These are phyloP conservation scores for Betta splendens DNA, from an alignment of 2,797 vertebrate species.

Conservation along the genomic window DNA sequence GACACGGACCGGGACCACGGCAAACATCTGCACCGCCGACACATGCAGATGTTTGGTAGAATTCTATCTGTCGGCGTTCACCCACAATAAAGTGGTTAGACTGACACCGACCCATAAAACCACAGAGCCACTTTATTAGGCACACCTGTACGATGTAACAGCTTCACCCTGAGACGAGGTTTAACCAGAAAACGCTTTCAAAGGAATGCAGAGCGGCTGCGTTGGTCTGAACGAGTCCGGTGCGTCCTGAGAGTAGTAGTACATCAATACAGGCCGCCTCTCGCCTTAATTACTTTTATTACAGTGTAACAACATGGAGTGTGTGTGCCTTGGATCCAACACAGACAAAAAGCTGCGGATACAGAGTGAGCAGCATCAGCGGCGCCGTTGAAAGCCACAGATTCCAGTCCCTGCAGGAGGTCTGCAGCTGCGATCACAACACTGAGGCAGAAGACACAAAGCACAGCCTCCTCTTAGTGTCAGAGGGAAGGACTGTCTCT, in stretches of 20 bases:
- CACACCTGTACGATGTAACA: conserved; percentile 1
- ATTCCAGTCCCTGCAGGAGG: conserved; percentile 13
- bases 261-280: conserved; percentile 25
- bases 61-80: no score
- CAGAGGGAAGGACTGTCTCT: conserved; percentile 20
- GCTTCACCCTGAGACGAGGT: background rate
- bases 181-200: no score
- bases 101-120: no score
- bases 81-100: no score
- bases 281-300: conserved; percentile 60
- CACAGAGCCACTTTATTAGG: no score
- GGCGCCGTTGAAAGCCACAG: conserved; percentile 8
- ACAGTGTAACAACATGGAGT: conserved; percentile 37
- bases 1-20: background rate
- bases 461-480: conserved; percentile 16
- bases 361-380: conserved; percentile 17
- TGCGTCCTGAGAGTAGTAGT: no score
- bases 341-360: conserved; percentile 29
- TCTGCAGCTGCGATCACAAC: conserved; percentile 12
- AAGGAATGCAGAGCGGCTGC: no score
- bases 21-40: no score
- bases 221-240: no score
- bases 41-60: no score
- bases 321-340: conserved; percentile 16
- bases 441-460: conserved; percentile 20